Percentiles rank a stretch among this genome's conserved stretches.
These are phyloP conservation scores for Parauchenoglanis ngamensis DNA, from an alignment of 2,797 vertebrate species.

Conservation along the genomic window DNA sequence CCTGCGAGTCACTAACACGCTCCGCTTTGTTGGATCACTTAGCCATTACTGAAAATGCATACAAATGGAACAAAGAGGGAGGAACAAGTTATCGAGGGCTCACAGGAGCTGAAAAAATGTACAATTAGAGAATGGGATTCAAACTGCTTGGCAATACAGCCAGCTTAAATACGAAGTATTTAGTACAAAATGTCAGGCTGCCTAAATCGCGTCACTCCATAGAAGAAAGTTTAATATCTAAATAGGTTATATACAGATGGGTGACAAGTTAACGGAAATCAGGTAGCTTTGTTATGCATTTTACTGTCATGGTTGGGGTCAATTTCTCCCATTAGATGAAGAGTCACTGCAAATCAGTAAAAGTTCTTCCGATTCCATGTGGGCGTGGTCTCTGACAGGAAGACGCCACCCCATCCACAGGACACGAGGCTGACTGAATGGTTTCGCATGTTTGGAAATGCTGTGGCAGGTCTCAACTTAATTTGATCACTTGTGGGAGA, in stretches of 20 bases:
- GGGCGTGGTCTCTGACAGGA: too few relatives aligned
- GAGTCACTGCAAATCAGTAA: background rate
- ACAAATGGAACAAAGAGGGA: background rate
- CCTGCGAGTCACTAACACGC: background rate
- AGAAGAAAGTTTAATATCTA: background rate
- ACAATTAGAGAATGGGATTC: background rate
- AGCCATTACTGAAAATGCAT: background rate
- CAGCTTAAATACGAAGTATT: background rate
- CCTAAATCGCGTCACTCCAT: background rate
- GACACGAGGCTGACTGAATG: background rate
- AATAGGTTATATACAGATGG: background rate
- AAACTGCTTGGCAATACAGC: background rate
- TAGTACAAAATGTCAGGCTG: background rate
- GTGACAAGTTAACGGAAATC: background rate
- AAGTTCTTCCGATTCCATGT: background rate
- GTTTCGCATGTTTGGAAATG: background rate
- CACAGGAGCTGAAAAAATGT: background rate
- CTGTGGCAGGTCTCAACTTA: background rate
- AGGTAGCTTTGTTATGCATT: background rate
- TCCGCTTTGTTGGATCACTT: constrained; percentile 7
- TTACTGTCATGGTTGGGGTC: background rate
- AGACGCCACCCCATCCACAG: too few relatives aligned
- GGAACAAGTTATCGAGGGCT: background rate
- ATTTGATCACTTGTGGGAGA: background rate
- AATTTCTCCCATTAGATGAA: background rate